Conservation (phyloP, 2,888 invertebrate genomes). For the Parnassius glacialis region DNA sequence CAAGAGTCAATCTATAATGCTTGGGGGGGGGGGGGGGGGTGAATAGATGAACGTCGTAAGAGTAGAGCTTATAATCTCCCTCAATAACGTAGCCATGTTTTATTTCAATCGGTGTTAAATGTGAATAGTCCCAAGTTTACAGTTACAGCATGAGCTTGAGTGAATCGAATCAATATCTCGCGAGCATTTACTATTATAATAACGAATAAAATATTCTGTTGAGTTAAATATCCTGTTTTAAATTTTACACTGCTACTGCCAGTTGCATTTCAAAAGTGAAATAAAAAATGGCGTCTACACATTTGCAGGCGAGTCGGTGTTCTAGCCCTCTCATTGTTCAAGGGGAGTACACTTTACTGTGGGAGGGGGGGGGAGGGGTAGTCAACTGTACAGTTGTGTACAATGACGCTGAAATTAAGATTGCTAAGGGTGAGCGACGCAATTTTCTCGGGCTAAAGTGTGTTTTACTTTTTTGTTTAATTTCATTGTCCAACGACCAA, state of each 20-base stretch:
- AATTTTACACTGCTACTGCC: not conserved
- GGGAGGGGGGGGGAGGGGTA: slow-evolving; percentile 3
- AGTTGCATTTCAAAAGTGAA: slow-evolving; percentile 11
- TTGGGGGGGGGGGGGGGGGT: too few relatives aligned
- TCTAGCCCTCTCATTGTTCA: slow-evolving; percentile 20
- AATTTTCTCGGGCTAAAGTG: slow-evolving; percentile 22
- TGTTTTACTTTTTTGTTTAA: slow-evolving; percentile 14
- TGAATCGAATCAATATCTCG: too few relatives aligned
- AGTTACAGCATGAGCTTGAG: too few relatives aligned
- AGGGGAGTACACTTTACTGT: slow-evolving; percentile 8
- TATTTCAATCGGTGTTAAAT: too few relatives aligned
- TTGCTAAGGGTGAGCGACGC: slow-evolving; percentile 23
- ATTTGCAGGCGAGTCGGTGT: slow-evolving; percentile 10
- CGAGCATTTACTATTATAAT: not conserved
- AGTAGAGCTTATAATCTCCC: too few relatives aligned
- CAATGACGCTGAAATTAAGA: slow-evolving; percentile 26
- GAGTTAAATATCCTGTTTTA: too few relatives aligned
- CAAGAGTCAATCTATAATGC: too few relatives aligned
- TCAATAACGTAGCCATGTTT: too few relatives aligned
- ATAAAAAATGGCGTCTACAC: slow-evolving; percentile 16
- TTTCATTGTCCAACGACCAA: not conserved
- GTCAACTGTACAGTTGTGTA: slow-evolving; percentile 10
- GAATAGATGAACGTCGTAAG: too few relatives aligned
- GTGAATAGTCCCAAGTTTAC: too few relatives aligned
- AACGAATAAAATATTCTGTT: too few relatives aligned